These are phyloP conservation scores for Parnassius orleans DNA, from an alignment of 2,888 invertebrate species.

Conservation along the genomic window DNA sequence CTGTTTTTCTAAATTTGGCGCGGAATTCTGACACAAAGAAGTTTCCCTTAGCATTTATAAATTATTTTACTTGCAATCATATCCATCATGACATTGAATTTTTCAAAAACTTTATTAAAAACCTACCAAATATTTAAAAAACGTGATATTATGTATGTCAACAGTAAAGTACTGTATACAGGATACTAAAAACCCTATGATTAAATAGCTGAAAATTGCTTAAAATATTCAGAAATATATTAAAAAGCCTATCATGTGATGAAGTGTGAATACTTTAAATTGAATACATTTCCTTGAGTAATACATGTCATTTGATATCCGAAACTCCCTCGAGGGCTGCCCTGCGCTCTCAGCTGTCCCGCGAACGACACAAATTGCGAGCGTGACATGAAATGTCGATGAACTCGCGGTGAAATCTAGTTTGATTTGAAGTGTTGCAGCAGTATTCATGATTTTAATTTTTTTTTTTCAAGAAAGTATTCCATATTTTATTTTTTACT, in stretches of 20 bases:
- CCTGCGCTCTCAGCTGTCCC: slow-evolving; percentile 16
- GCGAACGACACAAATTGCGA: slow-evolving; percentile 23
- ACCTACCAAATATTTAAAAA: too few species aligned
- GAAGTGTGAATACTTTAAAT: slow-evolving; percentile 19
- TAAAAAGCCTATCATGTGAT: not conserved
- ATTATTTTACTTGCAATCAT: too few species aligned
- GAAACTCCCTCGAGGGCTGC: slow-evolving; percentile 11
- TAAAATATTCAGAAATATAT: too few species aligned
- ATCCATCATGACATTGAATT: too few species aligned
- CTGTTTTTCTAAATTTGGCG: too few species aligned
- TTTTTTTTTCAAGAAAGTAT: not conserved
- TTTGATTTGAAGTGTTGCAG: slow-evolving; percentile 11
- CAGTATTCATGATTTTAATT: not conserved
- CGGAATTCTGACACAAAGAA: too few species aligned
- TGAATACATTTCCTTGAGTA: slow-evolving; percentile 21
- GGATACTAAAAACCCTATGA: too few species aligned
- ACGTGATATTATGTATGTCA: too few species aligned
- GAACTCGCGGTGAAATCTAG: slow-evolving; percentile 14
- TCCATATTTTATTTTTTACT: slow-evolving; percentile 3
- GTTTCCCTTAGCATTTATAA: too few species aligned
- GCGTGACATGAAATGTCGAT: slow-evolving; percentile 27
- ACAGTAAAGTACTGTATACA: too few species aligned
- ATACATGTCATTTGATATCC: slow-evolving; percentile 19
- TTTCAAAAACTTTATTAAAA: too few species aligned
- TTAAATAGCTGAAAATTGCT: too few species aligned